Conservation (phyloP, 2,113 vertebrate species). For the Epinephelus lanceolatus region DNA sequence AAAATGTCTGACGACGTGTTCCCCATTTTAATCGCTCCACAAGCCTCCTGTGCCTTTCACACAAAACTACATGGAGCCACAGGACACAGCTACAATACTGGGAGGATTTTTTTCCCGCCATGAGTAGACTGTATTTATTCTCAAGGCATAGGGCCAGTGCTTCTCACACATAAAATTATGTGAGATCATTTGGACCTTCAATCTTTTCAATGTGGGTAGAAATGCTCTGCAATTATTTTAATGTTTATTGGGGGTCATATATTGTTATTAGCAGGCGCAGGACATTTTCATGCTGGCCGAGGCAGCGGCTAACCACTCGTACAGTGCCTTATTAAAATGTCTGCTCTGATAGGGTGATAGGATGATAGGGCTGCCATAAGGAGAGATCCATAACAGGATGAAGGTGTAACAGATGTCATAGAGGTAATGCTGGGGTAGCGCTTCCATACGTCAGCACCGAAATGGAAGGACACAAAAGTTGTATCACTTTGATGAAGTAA, state of each 20-base stretch:
- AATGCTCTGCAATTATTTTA: constrained; percentile 41
- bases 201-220: background rate
- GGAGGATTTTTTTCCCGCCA: background rate
- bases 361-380: constrained; percentile 15
- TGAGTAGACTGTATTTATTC: background rate
- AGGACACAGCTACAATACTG: too few relatives aligned
- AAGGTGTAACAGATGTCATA: constrained; percentile 8
- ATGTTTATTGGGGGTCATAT: constrained; percentile 26
- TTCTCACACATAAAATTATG: background rate
- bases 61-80: background rate
- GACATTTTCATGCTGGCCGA: constrained; percentile 1
- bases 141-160: too few relatives aligned
- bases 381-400: constrained; percentile 20
- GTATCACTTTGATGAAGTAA: background rate
- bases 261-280: constrained; percentile 14
- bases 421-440: background rate
- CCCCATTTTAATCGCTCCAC: background rate
- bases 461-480: constrained; percentile 7
- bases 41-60: background rate
- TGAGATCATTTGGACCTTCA: constrained; percentile 11
- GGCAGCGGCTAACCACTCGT: constrained; percentile 15
- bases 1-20: background rate
- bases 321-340: constrained; percentile 4
- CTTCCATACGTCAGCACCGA: background rate
- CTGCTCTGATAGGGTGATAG: constrained; percentile 8